Conservation (phyloP, 2,888 invertebrate genomes). For the Lepas anatifera region DNA sequence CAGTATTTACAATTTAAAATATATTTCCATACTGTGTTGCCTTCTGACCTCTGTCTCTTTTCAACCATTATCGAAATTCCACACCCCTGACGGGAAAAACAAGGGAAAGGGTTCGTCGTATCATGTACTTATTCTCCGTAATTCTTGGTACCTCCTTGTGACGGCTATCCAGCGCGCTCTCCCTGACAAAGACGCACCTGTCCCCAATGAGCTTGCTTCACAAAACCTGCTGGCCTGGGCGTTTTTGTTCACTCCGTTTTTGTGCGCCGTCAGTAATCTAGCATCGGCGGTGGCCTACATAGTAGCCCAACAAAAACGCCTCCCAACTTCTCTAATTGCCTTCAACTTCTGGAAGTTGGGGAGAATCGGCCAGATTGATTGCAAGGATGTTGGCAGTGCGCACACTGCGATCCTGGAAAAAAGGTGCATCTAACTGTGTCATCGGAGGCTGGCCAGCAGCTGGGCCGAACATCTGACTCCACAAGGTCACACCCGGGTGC, state of each 20-base stretch:
- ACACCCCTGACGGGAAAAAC: not conserved
- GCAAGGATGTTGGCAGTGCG: not conserved
- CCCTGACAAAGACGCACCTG: not conserved
- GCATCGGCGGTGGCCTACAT: conserved; percentile 8
- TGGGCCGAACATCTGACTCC: too few species aligned
- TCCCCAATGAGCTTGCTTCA: not conserved
- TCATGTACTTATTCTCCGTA: too few species aligned
- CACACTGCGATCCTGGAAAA: not conserved
- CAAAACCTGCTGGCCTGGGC: not conserved
- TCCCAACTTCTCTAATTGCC: not conserved
- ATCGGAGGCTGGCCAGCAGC: too few species aligned
- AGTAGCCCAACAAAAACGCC: not conserved
- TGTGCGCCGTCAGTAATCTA: not conserved
- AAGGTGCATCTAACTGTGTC: not conserved
- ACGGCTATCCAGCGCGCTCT: not conserved
- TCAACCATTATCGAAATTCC: not conserved
- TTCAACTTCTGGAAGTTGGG: not conserved
- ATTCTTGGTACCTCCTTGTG: not conserved
- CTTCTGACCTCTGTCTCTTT: too few species aligned
- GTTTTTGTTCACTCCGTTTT: not conserved
- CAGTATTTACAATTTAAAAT: too few species aligned
- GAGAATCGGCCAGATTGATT: not conserved
- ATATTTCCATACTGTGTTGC: too few species aligned
- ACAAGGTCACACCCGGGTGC: too few species aligned
- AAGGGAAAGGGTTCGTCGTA: not conserved